These are phyloP conservation scores for Propithecus coquereli DNA, from an alignment of 2,113 vertebrate genomes.

Conservation along the genomic window DNA sequence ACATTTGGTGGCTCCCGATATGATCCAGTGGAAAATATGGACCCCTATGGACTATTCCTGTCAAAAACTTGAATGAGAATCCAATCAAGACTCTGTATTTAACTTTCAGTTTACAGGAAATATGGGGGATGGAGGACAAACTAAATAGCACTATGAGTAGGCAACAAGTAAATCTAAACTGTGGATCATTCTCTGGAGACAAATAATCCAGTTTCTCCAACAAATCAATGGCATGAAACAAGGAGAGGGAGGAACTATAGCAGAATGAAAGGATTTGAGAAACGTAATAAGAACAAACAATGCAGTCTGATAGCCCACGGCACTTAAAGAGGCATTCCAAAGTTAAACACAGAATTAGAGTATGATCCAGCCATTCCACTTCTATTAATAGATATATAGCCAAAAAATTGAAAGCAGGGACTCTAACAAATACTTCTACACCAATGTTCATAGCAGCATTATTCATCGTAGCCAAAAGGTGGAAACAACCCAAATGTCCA, in stretches of 20 bases:
- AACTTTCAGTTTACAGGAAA: background rate
- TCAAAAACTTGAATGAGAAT: background rate
- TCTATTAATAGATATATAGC: background rate
- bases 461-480: background rate
- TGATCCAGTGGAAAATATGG: background rate
- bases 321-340: background rate
- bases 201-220: background rate
- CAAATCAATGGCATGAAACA: background rate
- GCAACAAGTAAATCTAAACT: background rate
- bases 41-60: background rate
- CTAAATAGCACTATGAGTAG: background rate
- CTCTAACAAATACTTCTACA: background rate
- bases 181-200: background rate
- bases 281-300: background rate
- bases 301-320: background rate
- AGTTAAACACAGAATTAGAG: background rate
- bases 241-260: background rate
- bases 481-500: background rate
- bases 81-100: background rate
- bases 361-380: background rate
- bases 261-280: slow-evolving; percentile 10
- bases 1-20: background rate
- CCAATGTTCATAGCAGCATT: background rate
- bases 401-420: background rate
- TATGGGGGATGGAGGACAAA: background rate